A percentile compares a stretch with the other conserved stretches of the same genome.
phyloP scores from a whole-genome alignment of 2,797 vertebrate species.

The Gymnothorax reevesii region DNA sequence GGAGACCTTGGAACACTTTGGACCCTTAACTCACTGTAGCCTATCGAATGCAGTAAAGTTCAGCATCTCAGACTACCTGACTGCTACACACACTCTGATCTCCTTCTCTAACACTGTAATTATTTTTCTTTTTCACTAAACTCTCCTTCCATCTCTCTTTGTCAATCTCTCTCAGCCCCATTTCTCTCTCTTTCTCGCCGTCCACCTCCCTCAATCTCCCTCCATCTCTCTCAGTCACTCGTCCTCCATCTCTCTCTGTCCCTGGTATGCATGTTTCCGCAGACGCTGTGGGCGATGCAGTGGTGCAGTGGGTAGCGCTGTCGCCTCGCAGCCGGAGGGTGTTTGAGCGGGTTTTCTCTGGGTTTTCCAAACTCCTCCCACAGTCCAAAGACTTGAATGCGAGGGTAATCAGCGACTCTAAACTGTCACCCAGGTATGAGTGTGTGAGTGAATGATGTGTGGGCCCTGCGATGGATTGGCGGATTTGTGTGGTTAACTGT shows the following conservation, averaged over 20 bases:
- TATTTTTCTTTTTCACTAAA: neutral
- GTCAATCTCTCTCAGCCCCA: neutral
- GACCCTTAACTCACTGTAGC: neutral
- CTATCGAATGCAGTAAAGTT: neutral
- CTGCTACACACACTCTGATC: neutral
- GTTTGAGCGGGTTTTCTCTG: too few species aligned
- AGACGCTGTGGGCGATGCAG: neutral
- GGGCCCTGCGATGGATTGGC: too few species aligned
- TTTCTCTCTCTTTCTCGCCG: too few species aligned
- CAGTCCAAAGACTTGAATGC: too few species aligned
- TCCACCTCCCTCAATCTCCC: neutral
- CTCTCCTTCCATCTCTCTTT: slow-evolving; percentile 55
- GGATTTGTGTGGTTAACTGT: neutral
- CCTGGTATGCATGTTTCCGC: neutral
- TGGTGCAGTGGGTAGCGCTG: too few species aligned
- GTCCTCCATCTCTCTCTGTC: neutral
- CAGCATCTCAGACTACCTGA: neutral
- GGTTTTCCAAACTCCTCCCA: too few species aligned
- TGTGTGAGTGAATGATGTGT: too few species aligned
- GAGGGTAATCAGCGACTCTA: too few species aligned
- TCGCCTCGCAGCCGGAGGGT: too few species aligned
- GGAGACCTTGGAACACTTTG: neutral
- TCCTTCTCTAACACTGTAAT: neutral
- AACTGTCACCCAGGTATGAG: too few species aligned
- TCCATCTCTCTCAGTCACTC: slow-evolving; percentile 19